A percentile compares a stretch with the other conserved stretches of the same genome.
These are phyloP conservation scores for Perizoma affinitatum DNA, from an alignment of 2,888 invertebrate genomes.

Conservation along the genomic window DNA sequence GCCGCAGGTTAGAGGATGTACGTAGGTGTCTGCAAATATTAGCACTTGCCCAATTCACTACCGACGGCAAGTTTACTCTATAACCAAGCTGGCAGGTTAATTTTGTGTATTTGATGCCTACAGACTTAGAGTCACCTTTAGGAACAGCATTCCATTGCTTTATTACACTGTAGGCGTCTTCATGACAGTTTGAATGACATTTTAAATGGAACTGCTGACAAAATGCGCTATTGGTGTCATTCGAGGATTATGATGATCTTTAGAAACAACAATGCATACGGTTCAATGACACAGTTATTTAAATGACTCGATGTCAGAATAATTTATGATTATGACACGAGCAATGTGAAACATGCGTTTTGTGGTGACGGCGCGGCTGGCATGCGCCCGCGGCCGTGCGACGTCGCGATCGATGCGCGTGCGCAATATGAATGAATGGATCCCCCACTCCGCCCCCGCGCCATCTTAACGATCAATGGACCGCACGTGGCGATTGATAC, in stretches of 20 bases:
- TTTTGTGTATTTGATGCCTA: slow-evolving; percentile 53
- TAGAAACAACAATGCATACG: slow-evolving; percentile 54
- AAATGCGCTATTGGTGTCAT: slow-evolving; percentile 49
- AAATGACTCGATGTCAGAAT: slow-evolving; percentile 53
- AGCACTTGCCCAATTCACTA: slow-evolving; percentile 71
- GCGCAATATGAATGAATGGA: slow-evolving; percentile 76
- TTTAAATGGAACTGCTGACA: slow-evolving; percentile 53
- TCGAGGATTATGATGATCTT: slow-evolving; percentile 52
- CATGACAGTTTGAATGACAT: slow-evolving; percentile 56
- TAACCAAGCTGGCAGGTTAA: slow-evolving; percentile 65
- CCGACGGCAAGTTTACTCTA: slow-evolving; percentile 63
- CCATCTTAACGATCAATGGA: slow-evolving; percentile 67
- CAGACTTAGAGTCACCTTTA: slow-evolving; percentile 55
- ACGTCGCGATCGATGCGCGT: slow-evolving; percentile 63
- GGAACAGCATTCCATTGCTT: slow-evolving; percentile 53
- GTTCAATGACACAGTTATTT: slow-evolving; percentile 60
- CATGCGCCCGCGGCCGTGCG: slow-evolving; percentile 48
- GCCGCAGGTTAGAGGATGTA: slow-evolving; percentile 76
- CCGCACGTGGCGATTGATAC: slow-evolving; percentile 72
- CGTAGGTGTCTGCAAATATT: slow-evolving; percentile 82
- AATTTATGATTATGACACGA: slow-evolving; percentile 62
- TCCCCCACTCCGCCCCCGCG: slow-evolving; percentile 56
- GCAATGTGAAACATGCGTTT: slow-evolving; percentile 56
- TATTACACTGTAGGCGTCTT: slow-evolving; percentile 57
- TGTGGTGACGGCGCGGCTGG: slow-evolving; percentile 48